phyloP scores from a whole-genome alignment of 2,888 invertebrate species.

The Itoplectis maculator region DNA sequence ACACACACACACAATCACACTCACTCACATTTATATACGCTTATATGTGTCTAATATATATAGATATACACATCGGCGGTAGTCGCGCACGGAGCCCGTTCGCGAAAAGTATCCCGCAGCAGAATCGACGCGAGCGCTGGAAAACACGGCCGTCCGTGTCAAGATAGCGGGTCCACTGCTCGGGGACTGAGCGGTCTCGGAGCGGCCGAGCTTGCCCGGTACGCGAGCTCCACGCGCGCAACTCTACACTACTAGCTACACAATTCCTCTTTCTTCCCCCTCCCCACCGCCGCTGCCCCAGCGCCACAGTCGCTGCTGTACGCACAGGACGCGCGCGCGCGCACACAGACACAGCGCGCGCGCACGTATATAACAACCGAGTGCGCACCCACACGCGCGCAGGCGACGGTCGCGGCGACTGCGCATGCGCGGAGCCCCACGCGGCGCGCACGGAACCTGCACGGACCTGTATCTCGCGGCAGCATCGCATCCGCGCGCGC shows the following conservation, averaged over 20 bases:
- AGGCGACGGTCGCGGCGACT: background rate
- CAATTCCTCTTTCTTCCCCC: conserved; percentile 19
- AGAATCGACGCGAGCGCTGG: conserved; percentile 26
- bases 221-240: conserved; percentile 47
- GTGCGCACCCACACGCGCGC: background rate
- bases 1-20: background rate
- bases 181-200: conserved; percentile 51
- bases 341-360: background rate
- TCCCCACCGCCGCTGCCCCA: conserved; percentile 4
- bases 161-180: conserved; percentile 73
- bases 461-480: conserved; percentile 17
- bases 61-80: background rate
- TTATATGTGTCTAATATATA: background rate
- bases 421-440: conserved; percentile 15
- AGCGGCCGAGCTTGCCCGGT: conserved; percentile 37
- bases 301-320: background rate
- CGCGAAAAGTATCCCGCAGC: conserved; percentile 15
- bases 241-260: conserved; percentile 3
- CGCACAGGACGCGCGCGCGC: background rate
- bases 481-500: background rate
- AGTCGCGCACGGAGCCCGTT: conserved; percentile 10
- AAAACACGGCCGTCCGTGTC: conserved; percentile 65
- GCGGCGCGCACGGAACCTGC: conserved; percentile 10
- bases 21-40: background rate
- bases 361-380: background rate